phyloP scores from a whole-genome alignment of 2,797 vertebrate genomes.

The Liasis olivaceus region DNA sequence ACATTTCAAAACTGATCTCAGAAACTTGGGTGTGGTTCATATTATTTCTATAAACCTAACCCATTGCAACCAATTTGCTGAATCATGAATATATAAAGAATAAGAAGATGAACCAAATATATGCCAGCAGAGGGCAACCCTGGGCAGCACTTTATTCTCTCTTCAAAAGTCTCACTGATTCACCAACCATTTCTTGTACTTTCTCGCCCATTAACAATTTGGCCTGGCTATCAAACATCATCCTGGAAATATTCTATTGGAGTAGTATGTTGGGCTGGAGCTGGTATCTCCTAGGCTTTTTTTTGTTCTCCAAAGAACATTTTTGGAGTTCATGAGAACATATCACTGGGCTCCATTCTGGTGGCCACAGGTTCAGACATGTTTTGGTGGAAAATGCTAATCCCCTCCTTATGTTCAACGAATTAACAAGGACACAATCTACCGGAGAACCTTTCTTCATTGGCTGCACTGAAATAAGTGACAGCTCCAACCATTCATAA shows the following conservation, averaged over 20 bases:
- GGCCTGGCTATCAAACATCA: not conserved
- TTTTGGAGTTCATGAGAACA: not conserved
- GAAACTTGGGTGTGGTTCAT: slow-evolving; percentile 6
- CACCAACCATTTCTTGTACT: not conserved
- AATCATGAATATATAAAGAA: not conserved
- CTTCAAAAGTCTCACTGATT: not conserved
- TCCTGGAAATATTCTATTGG: not conserved
- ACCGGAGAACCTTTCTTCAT: not conserved
- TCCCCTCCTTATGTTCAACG: too few relatives aligned
- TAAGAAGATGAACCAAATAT: not conserved
- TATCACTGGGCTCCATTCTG: not conserved
- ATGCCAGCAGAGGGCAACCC: not conserved
- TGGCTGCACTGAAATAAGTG: not conserved
- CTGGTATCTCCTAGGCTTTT: not conserved
- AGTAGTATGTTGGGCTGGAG: not conserved
- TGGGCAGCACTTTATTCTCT: not conserved
- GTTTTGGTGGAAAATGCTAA: not conserved
- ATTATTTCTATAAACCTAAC: not conserved
- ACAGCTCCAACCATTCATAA: not conserved
- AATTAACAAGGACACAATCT: not conserved
- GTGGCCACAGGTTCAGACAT: not conserved
- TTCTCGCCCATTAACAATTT: not conserved
- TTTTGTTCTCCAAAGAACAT: not conserved
- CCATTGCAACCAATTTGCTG: not conserved
- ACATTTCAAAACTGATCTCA: slow-evolving; percentile 2